These are phyloP conservation scores for Cryptocheilus praepositus DNA, from an alignment of 2,888 invertebrate species.

Conservation along the genomic window DNA sequence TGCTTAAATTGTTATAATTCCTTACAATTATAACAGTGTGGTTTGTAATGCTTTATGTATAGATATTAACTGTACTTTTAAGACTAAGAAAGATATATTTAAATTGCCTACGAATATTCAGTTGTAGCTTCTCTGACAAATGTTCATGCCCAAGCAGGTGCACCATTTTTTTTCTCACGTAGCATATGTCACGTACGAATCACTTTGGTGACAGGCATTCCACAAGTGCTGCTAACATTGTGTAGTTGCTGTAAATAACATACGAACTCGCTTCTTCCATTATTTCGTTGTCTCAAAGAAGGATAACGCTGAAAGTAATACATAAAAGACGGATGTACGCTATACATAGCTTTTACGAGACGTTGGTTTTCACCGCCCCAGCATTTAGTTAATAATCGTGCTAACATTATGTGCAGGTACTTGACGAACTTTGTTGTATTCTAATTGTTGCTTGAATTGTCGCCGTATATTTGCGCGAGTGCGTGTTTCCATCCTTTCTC, in stretches of 20 bases:
- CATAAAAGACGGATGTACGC: constrained; percentile 23
- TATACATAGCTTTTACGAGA: no score
- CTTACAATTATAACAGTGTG: background rate
- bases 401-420: no score
- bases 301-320: constrained; percentile 40
- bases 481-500: no score
- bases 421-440: no score
- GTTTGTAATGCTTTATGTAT: constrained; percentile 8
- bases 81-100: background rate
- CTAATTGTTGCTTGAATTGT: no score
- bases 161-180: constrained; percentile 14
- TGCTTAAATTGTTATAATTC: constrained; percentile 9
- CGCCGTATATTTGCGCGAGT: no score
- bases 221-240: constrained; percentile 60
- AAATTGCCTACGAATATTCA: background rate
- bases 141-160: background rate
- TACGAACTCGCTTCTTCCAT: constrained; percentile 59
- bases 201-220: constrained; percentile 58
- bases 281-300: constrained; percentile 35
- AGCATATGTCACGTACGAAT: constrained; percentile 35
- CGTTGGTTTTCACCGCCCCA: no score
- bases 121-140: constrained; percentile 4
- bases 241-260: constrained; percentile 54
- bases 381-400: no score
- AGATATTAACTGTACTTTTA: background rate